These are phyloP conservation scores for Drosophila jambulina DNA, from an alignment of 1,140 invertebrate genomes.

Conservation along the genomic window DNA sequence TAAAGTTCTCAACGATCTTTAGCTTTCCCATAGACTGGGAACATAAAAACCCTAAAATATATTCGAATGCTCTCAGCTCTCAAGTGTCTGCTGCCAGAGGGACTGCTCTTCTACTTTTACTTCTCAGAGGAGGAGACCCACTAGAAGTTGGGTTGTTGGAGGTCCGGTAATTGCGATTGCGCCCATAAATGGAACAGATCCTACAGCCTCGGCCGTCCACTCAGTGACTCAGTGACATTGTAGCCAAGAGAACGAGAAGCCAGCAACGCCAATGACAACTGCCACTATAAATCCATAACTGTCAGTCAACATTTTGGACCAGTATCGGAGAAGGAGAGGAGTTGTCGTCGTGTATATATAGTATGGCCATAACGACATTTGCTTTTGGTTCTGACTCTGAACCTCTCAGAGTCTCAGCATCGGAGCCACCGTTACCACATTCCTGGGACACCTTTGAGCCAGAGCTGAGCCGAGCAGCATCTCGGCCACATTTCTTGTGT, in stretches of 20 bases:
- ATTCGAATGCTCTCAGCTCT: conserved; percentile 40
- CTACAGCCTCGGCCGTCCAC: conserved; percentile 13
- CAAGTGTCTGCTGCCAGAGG: neutral
- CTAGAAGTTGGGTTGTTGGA: conserved; percentile 20
- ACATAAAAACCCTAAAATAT: conserved; percentile 63
- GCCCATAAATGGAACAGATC: conserved; percentile 63
- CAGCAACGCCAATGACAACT: conserved; percentile 44
- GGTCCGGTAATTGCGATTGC: conserved; percentile 58
- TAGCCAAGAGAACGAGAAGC: conserved; percentile 41
- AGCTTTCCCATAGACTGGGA: conserved; percentile 1
- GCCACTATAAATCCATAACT: conserved; percentile 82
- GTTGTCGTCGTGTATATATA: conserved; percentile 48
- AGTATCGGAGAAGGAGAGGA: conserved; percentile 57
- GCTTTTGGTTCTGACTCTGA: conserved; percentile 44
- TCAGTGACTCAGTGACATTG: conserved; percentile 69
- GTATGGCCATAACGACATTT: conserved; percentile 72
- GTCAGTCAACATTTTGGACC: conserved; percentile 76
- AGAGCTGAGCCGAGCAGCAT: conserved; percentile 13
- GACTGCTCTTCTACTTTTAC: conserved; percentile 27
- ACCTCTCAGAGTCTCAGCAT: conserved; percentile 17
- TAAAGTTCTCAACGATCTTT: neutral
- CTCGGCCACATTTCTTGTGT: conserved; percentile 55
- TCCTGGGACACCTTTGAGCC: conserved; percentile 67
- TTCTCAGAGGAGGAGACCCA: conserved; percentile 3
- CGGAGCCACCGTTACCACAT: conserved; percentile 71